Evolutionary conservation across 1,140 invertebrate genomes (phyloP).

Genomic region (Temnothorax longispinosus): DNA sequence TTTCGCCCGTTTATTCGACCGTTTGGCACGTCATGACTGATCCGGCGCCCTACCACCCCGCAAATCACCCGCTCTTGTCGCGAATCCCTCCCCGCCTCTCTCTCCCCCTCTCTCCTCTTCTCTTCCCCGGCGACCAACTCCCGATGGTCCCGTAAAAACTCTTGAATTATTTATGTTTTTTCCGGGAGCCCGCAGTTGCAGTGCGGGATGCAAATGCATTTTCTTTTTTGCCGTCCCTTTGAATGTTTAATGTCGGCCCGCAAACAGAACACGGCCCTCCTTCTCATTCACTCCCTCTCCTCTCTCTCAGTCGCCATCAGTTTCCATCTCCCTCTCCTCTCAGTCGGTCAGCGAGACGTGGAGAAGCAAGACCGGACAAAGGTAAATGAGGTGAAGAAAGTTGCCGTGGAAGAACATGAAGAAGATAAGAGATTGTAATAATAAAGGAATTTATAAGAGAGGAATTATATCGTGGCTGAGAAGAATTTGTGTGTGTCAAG

Average conservation of each 20-base stretch:
- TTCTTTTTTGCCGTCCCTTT: slow-evolving; percentile 83
- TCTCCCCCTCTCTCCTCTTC: not conserved
- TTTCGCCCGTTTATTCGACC: slow-evolving; percentile 75
- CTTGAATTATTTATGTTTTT: slow-evolving; percentile 86
- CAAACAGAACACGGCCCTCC: slow-evolving; percentile 30
- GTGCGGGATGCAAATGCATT: slow-evolving; percentile 82
- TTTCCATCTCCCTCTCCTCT: not conserved
- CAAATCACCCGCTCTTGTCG: slow-evolving; percentile 55
- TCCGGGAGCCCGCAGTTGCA: slow-evolving; percentile 78
- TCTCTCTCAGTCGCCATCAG: slow-evolving; percentile 6
- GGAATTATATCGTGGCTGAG: not conserved
- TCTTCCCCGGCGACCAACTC: slow-evolving; percentile 29
- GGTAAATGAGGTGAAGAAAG: slow-evolving; percentile 51
- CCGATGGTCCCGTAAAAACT: slow-evolving; percentile 77
- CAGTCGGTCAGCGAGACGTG: slow-evolving; percentile 10
- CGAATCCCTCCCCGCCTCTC: not conserved
- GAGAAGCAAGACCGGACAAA: slow-evolving; percentile 24
- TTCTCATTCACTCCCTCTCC: not conserved
- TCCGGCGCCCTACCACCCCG: slow-evolving; percentile 36
- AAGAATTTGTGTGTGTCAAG: not conserved
- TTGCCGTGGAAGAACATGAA: slow-evolving; percentile 9
- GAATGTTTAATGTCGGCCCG: slow-evolving; percentile 81
- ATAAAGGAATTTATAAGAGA: slow-evolving; percentile 11
- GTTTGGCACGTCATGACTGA: slow-evolving; percentile 76
- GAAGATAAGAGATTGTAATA: not conserved